A percentile compares a stretch with the other conserved stretches of the same genome.
Evolutionary conservation across 2,113 vertebrate species (phyloP).

Genomic region (Zosterops pallidus): DNA sequence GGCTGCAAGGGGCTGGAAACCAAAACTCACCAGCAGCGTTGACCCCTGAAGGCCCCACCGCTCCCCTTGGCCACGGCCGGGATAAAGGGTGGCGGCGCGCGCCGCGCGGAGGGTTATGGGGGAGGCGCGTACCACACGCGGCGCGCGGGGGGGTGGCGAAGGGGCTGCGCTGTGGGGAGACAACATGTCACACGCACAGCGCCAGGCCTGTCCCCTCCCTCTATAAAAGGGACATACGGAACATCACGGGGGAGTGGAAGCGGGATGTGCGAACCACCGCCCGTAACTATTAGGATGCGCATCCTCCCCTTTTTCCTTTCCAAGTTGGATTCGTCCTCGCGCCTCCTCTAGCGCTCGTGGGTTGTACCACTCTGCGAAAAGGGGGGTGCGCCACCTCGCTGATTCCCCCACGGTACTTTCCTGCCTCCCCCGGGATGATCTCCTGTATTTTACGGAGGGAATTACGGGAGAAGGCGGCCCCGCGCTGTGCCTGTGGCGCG

Average conservation of each 20-base stretch:
- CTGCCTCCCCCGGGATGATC: too few relatives aligned
- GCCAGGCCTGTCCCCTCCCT: fast-evolving
- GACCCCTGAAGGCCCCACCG: neutral
- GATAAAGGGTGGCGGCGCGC: neutral
- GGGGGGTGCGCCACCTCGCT: too few relatives aligned
- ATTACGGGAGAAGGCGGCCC: too few relatives aligned
- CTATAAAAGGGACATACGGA: fast-evolving
- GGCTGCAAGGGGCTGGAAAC: too few relatives aligned
- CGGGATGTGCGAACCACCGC: fast-evolving
- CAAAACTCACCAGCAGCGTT: neutral
- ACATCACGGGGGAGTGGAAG: too few relatives aligned
- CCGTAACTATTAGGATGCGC: too few relatives aligned
- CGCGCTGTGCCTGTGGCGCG: too few relatives aligned
- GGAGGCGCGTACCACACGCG: neutral
- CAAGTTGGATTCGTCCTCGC: neutral
- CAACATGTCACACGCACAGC: fast-evolving
- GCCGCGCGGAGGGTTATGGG: neutral
- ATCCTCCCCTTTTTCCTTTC: fast-evolving
- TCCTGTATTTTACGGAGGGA: too few relatives aligned
- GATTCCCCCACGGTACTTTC: too few relatives aligned
- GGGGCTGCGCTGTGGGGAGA: fast-evolving
- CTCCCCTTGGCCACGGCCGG: neutral
- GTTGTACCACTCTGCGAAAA: neutral
- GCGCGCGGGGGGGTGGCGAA: fast-evolving
- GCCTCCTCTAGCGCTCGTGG: fast-evolving